phyloP scores from a whole-genome alignment of 37 sponge, comb jelly and placozoan genomes.

The Ephydatia muelleri region DNA sequence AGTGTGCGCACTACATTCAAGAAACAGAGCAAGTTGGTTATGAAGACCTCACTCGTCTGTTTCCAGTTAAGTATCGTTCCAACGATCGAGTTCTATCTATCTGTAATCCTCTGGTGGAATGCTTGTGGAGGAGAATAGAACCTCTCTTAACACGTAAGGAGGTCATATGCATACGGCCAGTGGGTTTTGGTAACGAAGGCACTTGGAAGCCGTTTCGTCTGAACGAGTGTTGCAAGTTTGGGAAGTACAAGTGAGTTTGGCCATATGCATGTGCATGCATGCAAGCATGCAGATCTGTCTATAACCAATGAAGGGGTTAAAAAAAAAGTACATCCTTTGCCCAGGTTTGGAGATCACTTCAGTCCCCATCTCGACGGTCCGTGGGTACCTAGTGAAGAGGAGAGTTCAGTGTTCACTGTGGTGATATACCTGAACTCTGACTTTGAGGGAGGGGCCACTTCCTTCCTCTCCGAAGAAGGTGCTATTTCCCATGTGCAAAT shows the following conservation, averaged over 20 bases:
- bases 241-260: constrained; percentile 37
- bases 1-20: constrained; percentile 31
- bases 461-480: constrained; percentile 19
- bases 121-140: constrained; percentile 32
- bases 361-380: constrained; percentile 54
- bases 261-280: neutral
- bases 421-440: constrained; percentile 47
- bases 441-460: constrained; percentile 30
- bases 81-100: constrained; percentile 40
- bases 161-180: constrained; percentile 33
- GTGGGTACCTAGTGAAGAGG: constrained; percentile 52
- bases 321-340: neutral
- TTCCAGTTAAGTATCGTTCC: constrained; percentile 30
- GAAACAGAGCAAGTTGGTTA: constrained; percentile 36
- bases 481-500: neutral
- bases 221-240: constrained; percentile 51
- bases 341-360: constrained; percentile 41
- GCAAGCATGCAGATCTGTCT: neutral
- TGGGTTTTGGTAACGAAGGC: constrained; percentile 56
- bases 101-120: constrained; percentile 24
- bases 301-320: neutral
- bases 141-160: constrained; percentile 23
- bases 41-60: constrained; percentile 9
- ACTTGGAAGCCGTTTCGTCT: constrained; percentile 52
- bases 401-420: constrained; percentile 43